A percentile compares a stretch with the other conserved stretches of the same genome.
Conservation (phyloP, 1,140 invertebrate species). For the Drosophila quadrilineata region DNA sequence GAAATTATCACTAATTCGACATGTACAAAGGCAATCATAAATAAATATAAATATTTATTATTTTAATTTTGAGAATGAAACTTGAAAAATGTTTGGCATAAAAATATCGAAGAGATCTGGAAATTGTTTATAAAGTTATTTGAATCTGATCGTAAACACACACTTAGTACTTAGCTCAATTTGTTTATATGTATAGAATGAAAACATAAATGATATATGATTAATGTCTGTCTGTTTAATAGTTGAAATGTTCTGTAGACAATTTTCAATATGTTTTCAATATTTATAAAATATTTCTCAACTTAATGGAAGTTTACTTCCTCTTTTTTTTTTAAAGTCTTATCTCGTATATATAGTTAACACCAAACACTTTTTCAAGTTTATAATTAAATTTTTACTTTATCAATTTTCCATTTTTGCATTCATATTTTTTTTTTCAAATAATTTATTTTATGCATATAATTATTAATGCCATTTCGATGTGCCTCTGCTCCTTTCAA, state of each 20-base stretch:
- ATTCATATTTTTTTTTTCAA: conserved; percentile 29
- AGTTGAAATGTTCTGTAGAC: too few species aligned
- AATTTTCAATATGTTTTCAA: too few species aligned
- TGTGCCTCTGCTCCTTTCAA: conserved; percentile 32
- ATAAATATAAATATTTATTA: conserved; percentile 1
- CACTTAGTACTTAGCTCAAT: too few species aligned
- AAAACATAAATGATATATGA: too few species aligned
- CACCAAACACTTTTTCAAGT: conserved; percentile 26
- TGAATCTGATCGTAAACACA: too few species aligned
- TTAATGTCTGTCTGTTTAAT: too few species aligned
- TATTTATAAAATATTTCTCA: neutral
- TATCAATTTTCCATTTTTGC: conserved; percentile 34
- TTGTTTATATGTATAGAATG: too few species aligned
- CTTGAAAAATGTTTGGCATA: conserved; percentile 1
- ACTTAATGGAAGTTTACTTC: neutral
- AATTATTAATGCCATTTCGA: conserved; percentile 32
- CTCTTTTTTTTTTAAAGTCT: neutral
- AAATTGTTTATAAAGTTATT: neutral
- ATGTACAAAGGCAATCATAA: conserved; percentile 1
- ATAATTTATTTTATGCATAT: conserved; percentile 23
- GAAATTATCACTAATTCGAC: conserved; percentile 13
- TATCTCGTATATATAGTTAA: neutral
- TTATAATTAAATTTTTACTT: neutral
- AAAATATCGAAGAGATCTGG: neutral
- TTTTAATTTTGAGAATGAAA: neutral